Conservation (phyloP, 2,113 vertebrate genomes). For the Tursiops truncatus region DNA sequence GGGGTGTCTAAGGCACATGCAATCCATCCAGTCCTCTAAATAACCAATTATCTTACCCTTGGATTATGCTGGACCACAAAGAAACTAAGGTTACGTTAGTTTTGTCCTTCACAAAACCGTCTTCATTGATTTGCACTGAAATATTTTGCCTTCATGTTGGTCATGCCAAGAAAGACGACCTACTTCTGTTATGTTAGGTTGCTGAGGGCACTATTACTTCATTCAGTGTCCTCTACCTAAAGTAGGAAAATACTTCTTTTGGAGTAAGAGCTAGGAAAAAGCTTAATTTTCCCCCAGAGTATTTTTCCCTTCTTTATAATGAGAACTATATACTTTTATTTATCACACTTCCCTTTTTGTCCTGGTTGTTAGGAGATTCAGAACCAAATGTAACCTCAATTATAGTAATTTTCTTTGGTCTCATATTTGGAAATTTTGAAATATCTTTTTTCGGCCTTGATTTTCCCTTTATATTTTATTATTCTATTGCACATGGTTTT, state of each 20-base stretch:
- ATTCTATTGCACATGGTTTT: background rate
- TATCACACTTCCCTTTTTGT: background rate
- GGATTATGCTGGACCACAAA: background rate
- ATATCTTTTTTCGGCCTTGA: background rate
- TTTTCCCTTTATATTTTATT: conserved; percentile 13
- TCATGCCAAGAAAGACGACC: background rate
- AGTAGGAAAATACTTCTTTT: background rate
- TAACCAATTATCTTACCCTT: background rate
- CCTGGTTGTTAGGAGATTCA: background rate
- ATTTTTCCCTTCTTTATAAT: background rate
- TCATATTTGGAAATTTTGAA: background rate
- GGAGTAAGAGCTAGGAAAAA: background rate
- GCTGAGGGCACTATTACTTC: background rate
- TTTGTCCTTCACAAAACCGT: background rate
- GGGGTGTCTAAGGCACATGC: background rate
- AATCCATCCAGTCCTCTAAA: background rate
- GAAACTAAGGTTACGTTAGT: background rate
- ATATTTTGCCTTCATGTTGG: background rate
- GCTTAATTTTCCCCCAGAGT: background rate
- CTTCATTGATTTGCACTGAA: background rate
- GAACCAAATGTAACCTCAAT: conserved; percentile 33
- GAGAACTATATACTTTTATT: background rate
- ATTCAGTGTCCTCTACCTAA: background rate
- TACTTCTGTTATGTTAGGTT: background rate
- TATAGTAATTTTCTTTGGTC: background rate